Evolutionary conservation across 1,140 invertebrate species (phyloP), one percentile per base, ranked within the genome.

Genomic region (Sarcophaga peregrina): DNA sequence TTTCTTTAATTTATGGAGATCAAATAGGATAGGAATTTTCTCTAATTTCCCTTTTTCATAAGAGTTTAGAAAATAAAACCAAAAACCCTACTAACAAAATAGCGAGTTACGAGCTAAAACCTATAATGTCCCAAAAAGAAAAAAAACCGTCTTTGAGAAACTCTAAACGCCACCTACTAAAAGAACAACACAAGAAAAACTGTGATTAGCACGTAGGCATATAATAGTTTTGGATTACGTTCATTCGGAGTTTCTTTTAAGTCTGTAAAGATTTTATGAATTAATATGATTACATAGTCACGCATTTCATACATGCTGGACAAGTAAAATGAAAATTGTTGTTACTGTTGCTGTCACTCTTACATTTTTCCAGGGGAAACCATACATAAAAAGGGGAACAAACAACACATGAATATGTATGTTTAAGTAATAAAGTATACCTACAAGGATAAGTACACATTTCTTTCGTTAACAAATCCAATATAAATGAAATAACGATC

Each of bases 231-330:
- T n/a, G 46, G 13, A 76, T 76, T 76, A 76, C 74, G 74, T 76
- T 76, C 48, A 76, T 47, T n/a, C 45, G 15, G 48, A 47, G 45
- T 25, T 76, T 48, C 46, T 47, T 76, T 48, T 76, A 47, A 47
- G 37, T 17, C 45, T 76, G 74, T 48, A 76, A 46, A 76, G 74
- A 76, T 76, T 76, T 76, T 76, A 76, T 76, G 74, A 76, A 76
- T 76, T 76, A 76, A 76, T 76, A 45, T 76, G 74, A 76, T 76
- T 76, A 76, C 74, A 76, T 76, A 48, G 74, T 76, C 74, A 76
- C 46, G 74, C 74, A 76, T 7, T 45, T 45, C 13, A 76, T 20
- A n/a, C 58, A 68, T 68, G 15, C n/a, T 68, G 58, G 58, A 5
- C 17, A 68, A 20, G 8, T 20, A 76, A 47, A 15, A 17, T n/a